Evolutionary conservation across 2,888 invertebrate species (phyloP).

Genomic region (Napeogenes inachia): DNA sequence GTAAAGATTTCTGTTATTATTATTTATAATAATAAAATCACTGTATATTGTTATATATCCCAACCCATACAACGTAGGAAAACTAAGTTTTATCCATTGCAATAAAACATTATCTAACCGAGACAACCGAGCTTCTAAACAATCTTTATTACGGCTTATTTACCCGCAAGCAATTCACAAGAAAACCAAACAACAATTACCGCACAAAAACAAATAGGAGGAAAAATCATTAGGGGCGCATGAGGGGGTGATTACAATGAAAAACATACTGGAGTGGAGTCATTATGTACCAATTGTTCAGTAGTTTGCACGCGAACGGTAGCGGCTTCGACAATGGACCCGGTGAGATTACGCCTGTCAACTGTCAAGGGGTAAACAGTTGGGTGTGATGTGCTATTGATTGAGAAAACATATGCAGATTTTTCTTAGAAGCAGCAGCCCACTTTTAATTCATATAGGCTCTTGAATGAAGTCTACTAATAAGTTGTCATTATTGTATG

Average conservation of each 20-base stretch:
- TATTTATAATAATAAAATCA: neutral
- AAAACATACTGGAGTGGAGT: constrained; percentile 56
- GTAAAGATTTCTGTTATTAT: neutral
- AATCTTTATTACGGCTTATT: constrained; percentile 43
- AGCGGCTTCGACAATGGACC: constrained; percentile 59
- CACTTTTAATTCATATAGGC: too few relatives aligned
- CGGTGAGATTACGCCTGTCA: constrained; percentile 65
- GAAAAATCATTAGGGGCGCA: constrained; percentile 70
- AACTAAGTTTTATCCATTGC: neutral
- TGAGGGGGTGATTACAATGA: constrained; percentile 65
- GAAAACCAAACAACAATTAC: constrained; percentile 75
- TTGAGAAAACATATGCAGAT: constrained; percentile 15
- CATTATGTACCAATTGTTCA: constrained; percentile 48
- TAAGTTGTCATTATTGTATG: too few relatives aligned
- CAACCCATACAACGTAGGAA: neutral
- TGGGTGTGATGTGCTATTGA: constrained; percentile 23
- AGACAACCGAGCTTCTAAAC: constrained; percentile 25
- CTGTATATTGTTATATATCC: too few relatives aligned
- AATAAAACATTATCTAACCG: constrained; percentile 4
- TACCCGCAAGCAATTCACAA: constrained; percentile 67
- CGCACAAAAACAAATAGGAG: constrained; percentile 73
- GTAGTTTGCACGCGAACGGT: constrained; percentile 48
- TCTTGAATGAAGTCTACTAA: too few relatives aligned
- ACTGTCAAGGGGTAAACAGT: constrained; percentile 41
- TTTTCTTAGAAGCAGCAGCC: too few relatives aligned